phyloP scores from a whole-genome alignment of 2,797 vertebrate species.

The Amblyopsis hoosieri region DNA sequence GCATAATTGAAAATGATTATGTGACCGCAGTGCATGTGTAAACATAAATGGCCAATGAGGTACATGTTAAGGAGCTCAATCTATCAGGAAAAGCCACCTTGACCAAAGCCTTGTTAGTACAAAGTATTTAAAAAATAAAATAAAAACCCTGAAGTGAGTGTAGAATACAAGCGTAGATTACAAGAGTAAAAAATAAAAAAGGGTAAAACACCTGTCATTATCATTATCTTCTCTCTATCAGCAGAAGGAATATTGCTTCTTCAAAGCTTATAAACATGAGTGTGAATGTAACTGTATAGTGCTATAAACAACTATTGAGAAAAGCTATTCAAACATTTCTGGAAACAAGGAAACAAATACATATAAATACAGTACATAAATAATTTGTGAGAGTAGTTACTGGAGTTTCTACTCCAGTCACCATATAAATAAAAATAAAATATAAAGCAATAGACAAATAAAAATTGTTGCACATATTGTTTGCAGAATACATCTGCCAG shows the following conservation, averaged over 20 bases:
- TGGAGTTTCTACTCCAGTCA: constrained; percentile 21
- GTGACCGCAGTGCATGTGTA: constrained; percentile 28
- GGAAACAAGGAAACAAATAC: constrained; percentile 14
- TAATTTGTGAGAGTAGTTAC: constrained; percentile 42
- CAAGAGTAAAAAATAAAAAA: constrained; percentile 29
- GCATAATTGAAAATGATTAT: constrained; percentile 15
- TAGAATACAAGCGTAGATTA: constrained; percentile 45
- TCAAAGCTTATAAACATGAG: constrained; percentile 54
- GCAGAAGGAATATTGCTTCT: constrained; percentile 68
- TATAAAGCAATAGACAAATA: constrained; percentile 39
- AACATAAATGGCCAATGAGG: constrained; percentile 40
- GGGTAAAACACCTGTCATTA: constrained; percentile 40
- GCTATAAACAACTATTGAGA: constrained; percentile 51
- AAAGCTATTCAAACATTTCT: constrained; percentile 30
- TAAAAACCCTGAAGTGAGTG: constrained; percentile 58
- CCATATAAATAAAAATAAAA: neutral
- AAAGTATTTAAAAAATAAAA: constrained; percentile 43
- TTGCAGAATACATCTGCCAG: constrained; percentile 49
- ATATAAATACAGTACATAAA: constrained; percentile 21
- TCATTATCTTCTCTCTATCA: constrained; percentile 47
- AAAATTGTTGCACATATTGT: constrained; percentile 41
- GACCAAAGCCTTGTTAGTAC: constrained; percentile 42
- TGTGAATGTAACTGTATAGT: constrained; percentile 60
- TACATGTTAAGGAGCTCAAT: constrained; percentile 43
- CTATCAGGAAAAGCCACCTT: constrained; percentile 37